A percentile compares a stretch with the other conserved stretches of the same genome.
Evolutionary conservation across 1,140 invertebrate species (phyloP).

Genomic region (Pachypeltis micranthus): DNA sequence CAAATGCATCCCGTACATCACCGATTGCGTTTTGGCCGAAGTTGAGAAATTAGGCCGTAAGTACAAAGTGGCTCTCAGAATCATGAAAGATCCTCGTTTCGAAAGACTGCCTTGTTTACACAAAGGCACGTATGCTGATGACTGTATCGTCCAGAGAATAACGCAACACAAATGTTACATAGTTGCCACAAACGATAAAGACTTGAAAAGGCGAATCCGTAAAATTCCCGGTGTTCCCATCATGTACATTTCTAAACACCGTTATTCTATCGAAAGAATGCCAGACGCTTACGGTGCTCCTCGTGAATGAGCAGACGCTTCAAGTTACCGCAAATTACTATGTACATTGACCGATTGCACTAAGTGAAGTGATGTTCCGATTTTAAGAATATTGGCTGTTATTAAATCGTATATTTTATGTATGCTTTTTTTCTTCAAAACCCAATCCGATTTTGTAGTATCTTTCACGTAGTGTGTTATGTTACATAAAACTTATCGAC

Average conservation of each 20-base stretch:
- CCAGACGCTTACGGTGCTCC: constrained; percentile 94
- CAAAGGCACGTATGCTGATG: constrained; percentile 98
- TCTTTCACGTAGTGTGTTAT: too few relatives aligned
- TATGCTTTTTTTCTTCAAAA: too few relatives aligned
- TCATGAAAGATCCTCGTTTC: constrained; percentile 91
- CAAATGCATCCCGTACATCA: constrained; percentile 97
- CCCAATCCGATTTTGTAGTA: too few relatives aligned
- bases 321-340: too few relatives aligned
- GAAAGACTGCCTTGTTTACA: constrained; percentile 87
- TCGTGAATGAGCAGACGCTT: constrained; percentile 35
- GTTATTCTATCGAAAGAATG: constrained; percentile 94
- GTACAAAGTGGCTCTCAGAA: constrained; percentile 89
- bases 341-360: too few relatives aligned
- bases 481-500: too few relatives aligned
- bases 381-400: too few relatives aligned
- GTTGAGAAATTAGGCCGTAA: constrained; percentile 93
- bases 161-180: constrained; percentile 99
- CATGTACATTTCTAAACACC: constrained; percentile 89
- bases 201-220: constrained; percentile 86
- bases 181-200: constrained; percentile 97
- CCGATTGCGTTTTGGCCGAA: constrained; percentile 97
- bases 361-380: too few relatives aligned
- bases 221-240: constrained; percentile 99
- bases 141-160: constrained; percentile 92
- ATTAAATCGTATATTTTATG: too few relatives aligned